These are phyloP conservation scores for Saccostrea glomerata DNA, from an alignment of 1,140 invertebrate species.

Conservation along the genomic window DNA sequence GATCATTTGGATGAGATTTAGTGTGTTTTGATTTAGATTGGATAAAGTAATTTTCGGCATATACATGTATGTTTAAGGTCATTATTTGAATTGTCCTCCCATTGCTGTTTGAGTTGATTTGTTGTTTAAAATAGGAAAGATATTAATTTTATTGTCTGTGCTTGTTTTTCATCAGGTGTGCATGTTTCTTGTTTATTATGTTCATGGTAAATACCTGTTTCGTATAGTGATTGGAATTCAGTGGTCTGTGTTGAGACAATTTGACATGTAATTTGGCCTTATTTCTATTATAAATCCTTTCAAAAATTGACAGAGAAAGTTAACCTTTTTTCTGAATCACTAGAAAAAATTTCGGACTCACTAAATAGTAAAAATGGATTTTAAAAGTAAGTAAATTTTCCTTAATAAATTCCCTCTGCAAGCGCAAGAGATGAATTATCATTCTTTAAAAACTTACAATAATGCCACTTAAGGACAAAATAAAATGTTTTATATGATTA, in stretches of 20 bases:
- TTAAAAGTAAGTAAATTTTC: neutral
- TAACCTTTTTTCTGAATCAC: neutral
- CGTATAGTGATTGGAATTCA: neutral
- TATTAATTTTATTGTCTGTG: neutral
- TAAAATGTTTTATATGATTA: neutral
- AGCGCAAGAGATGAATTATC: neutral
- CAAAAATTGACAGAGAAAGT: neutral
- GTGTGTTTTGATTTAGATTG: neutral
- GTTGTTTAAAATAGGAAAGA: neutral
- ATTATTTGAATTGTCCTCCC: neutral
- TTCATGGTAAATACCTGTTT: conserved; percentile 3
- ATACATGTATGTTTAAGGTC: neutral
- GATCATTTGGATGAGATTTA: too few species aligned
- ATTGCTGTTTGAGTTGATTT: conserved; percentile 4
- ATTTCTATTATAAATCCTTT: neutral
- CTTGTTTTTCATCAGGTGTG: conserved; percentile 1
- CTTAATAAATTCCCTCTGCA: neutral
- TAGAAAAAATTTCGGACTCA: neutral
- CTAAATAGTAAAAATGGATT: neutral
- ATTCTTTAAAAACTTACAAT: neutral
- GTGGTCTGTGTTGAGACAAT: too few species aligned
- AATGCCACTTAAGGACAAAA: neutral
- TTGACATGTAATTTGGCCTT: neutral
- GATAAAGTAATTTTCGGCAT: neutral
- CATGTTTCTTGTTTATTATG: neutral